Percentiles rank a stretch among this genome's conserved stretches.
phyloP scores from a whole-genome alignment of 1,140 invertebrate genomes.

The Idris sp. region DNA sequence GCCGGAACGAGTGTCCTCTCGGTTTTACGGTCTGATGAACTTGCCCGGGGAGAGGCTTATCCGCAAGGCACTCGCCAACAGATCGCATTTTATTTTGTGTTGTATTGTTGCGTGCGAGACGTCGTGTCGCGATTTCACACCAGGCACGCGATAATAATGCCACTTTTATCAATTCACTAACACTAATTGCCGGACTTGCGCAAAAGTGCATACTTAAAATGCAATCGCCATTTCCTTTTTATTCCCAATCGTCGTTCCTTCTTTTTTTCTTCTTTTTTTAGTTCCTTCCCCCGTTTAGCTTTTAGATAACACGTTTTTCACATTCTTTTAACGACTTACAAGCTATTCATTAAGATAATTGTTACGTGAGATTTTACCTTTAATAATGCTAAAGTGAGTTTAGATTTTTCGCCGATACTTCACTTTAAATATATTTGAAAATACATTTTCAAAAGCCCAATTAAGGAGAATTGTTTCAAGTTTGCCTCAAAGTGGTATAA shows the following conservation, averaged over 20 bases:
- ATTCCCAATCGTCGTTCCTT: conserved; percentile 1
- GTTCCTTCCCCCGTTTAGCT: conserved; percentile 4
- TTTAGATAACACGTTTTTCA: conserved; percentile 16
- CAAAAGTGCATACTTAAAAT: conserved; percentile 11
- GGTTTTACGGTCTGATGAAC: too few relatives aligned
- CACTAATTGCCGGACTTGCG: conserved; percentile 22
- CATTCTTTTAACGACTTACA: conserved; percentile 15
- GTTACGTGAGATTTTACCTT: conserved; percentile 1
- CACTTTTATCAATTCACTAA: conserved; percentile 20
- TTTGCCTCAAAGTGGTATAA: too few relatives aligned
- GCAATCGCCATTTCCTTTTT: conserved; percentile 27
- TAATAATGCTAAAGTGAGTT: background rate
- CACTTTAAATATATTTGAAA: too few relatives aligned
- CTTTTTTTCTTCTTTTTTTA: conserved; percentile 1
- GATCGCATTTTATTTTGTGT: conserved; percentile 28
- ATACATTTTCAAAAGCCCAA: too few relatives aligned
- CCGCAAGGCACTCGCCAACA: conserved; percentile 6
- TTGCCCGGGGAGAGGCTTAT: too few relatives aligned
- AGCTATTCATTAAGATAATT: conserved; percentile 24
- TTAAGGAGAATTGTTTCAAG: too few relatives aligned
- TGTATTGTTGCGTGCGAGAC: conserved; percentile 25
- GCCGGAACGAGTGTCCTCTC: too few relatives aligned
- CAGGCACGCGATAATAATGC: conserved; percentile 33
- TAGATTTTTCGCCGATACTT: background rate
- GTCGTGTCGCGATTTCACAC: conserved; percentile 34